Base-by-base conservation (phyloP, 1,140 invertebrate species). In the Pseudomyrmex pallidus region DNA sequence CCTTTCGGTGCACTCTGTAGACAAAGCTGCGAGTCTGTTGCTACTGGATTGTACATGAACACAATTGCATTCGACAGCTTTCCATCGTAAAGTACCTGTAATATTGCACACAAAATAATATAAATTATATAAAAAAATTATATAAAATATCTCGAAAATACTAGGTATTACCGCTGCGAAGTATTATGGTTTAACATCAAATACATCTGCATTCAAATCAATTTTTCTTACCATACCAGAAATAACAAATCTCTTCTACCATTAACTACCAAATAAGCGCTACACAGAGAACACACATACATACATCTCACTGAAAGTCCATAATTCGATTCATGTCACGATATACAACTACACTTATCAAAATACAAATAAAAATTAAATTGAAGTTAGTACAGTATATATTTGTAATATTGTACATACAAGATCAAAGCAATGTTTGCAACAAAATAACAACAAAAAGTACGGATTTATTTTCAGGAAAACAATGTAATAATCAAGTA, bases 31-130 rank as follows among this genome's bases (percentile, higher is more conserved):
- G 98, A 98, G 94, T 99, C 99, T 57, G 98, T 98, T 68, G 99
- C 99, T 90, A 99, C 99, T 67, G 99, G 99, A 95, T 99, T 99
- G 95, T 99, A 99, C 97, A 99, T 99, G 94, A 99, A 99, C 90
- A 99, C 98, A 91, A 99, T 98, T 87, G 98, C 97, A 90, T 96
- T 97, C 84, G 98, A 99, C 90, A 99, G 95, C 95, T 99, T 99
- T 82, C 99, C 99, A 95, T 99, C 99, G 95, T 99, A 99, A 87
- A 99, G 95, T 83, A 99, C 98, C 98, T 99, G 94, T 7, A 64
- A 89, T 80, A 73, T 67, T 17, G 59, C n/a, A 15, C 62, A 61
- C 9, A 59, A 48, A 72, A n/a, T 70, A 50, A 48, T 50, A 57
- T 67, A 59, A 35, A 35, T 35, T 35, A 35, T 35, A 57, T 52